These are phyloP conservation scores for Eupithecia tripunctaria DNA, from an alignment of 2,888 invertebrate genomes.

Conservation along the genomic window DNA sequence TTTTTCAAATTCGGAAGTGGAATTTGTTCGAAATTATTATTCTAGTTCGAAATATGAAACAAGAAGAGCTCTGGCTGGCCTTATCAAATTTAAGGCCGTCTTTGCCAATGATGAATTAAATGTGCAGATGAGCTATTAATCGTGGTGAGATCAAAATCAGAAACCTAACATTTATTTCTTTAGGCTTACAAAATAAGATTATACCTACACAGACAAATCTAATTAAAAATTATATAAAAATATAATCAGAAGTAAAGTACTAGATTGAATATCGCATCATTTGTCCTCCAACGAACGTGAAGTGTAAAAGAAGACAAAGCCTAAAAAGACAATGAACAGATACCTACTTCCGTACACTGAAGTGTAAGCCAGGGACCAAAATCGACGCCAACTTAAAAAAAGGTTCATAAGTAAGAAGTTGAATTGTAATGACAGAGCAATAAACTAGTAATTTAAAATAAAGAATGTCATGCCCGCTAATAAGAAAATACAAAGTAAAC, in stretches of 20 bases:
- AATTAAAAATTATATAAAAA: not conserved
- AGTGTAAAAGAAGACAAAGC: too few species aligned
- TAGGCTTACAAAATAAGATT: not conserved
- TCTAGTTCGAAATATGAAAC: slow-evolving; percentile 1
- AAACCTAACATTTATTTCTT: not conserved
- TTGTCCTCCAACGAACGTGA: too few species aligned
- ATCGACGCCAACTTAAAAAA: not conserved
- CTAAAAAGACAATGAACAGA: too few species aligned
- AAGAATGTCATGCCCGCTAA: not conserved
- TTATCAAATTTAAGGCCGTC: not conserved
- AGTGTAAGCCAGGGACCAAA: not conserved
- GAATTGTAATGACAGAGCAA: not conserved
- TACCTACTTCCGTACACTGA: not conserved
- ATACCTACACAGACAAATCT: not conserved
- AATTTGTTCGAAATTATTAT: slow-evolving; percentile 21
- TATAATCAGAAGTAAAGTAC: not conserved
- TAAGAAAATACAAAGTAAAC: slow-evolving; percentile 2
- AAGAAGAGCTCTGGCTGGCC: not conserved
- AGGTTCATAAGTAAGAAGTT: not conserved
- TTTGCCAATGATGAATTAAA: not conserved
- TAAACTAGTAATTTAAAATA: not conserved
- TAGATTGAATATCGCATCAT: not conserved
- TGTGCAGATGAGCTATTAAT: not conserved
- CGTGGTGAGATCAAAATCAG: not conserved
- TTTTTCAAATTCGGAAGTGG: slow-evolving; percentile 31